Percentiles rank a stretch among this genome's conserved stretches.
Evolutionary conservation across 2,113 vertebrate species (phyloP).

Genomic region (Macquaria australasica): DNA sequence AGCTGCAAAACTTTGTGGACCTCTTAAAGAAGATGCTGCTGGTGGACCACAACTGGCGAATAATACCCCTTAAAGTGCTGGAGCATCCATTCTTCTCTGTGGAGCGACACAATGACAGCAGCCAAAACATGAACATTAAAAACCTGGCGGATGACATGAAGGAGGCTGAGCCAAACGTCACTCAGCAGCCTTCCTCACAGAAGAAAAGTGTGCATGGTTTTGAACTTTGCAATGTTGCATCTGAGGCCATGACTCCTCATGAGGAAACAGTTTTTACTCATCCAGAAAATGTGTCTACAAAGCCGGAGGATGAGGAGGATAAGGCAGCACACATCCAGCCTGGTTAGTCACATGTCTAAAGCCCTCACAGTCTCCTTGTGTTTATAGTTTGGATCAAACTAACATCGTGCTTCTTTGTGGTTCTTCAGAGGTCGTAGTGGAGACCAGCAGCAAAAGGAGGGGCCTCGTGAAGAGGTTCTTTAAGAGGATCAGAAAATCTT

Average conservation of each 20-base stretch:
- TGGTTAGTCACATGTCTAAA: neutral
- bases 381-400: neutral
- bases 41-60: neutral
- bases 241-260: neutral
- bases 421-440: neutral
- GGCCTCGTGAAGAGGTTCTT: neutral
- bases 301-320: neutral
- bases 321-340: neutral
- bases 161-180: neutral
- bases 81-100: slow-evolving; percentile 11
- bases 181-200: neutral
- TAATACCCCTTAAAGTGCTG: neutral
- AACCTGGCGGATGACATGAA: neutral
- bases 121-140: neutral
- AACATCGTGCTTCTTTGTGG: neutral
- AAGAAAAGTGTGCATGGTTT: neutral
- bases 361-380: neutral
- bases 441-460: neutral
- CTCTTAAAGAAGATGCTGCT: slow-evolving; percentile 6
- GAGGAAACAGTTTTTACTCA: neutral
- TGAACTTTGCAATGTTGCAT: neutral
- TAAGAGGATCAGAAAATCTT: neutral
- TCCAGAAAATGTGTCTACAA: neutral
- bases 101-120: slow-evolving; percentile 1
- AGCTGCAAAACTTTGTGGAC: neutral